phyloP scores from a whole-genome alignment of 2,113 vertebrate genomes.

The Embiotoca jacksoni region DNA sequence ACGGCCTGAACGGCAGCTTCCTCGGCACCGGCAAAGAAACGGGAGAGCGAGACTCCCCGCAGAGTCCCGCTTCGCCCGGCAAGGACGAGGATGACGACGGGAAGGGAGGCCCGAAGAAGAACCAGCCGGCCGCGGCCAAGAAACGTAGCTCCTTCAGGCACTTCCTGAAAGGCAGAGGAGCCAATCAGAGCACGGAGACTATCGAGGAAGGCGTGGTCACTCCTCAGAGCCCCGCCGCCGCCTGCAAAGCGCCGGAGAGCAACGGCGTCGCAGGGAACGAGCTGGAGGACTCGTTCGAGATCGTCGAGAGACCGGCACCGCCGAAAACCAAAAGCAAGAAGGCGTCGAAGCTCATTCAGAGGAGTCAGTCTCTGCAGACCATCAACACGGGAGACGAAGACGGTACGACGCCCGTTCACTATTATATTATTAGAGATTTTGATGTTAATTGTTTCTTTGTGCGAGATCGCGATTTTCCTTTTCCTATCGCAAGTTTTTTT shows the following conservation, averaged over 20 bases:
- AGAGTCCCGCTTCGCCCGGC: slow-evolving; percentile 11
- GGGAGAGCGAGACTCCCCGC: background rate
- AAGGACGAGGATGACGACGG: slow-evolving; percentile 52
- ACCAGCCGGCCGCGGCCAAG: slow-evolving; percentile 29
- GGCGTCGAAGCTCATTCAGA: slow-evolving; percentile 66
- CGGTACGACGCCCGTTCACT: slow-evolving; percentile 54
- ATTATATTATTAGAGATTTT: no score
- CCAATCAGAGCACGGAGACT: slow-evolving; percentile 52
- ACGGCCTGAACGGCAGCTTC: slow-evolving; percentile 46
- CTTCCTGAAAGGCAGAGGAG: slow-evolving; percentile 76
- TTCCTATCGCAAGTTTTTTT: no score
- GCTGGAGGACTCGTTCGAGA: slow-evolving; percentile 77
- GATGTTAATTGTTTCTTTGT: no score
- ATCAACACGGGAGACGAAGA: slow-evolving; percentile 75
- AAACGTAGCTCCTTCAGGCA: slow-evolving; percentile 80
- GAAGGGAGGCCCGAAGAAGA: slow-evolving; percentile 57
- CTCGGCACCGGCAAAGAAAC: slow-evolving; percentile 23
- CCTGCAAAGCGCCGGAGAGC: slow-evolving; percentile 26
- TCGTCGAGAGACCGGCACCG: slow-evolving; percentile 62
- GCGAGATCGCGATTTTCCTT: no score
- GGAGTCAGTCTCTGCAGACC: slow-evolving; percentile 80
- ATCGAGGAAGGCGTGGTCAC: slow-evolving; percentile 59
- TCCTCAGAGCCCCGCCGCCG: slow-evolving; percentile 39
- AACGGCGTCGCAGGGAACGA: slow-evolving; percentile 33
- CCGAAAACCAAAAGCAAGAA: slow-evolving; percentile 74